Base-by-base conservation (phyloP, 2,888 invertebrate species). In the Smittia aterrima region DNA sequence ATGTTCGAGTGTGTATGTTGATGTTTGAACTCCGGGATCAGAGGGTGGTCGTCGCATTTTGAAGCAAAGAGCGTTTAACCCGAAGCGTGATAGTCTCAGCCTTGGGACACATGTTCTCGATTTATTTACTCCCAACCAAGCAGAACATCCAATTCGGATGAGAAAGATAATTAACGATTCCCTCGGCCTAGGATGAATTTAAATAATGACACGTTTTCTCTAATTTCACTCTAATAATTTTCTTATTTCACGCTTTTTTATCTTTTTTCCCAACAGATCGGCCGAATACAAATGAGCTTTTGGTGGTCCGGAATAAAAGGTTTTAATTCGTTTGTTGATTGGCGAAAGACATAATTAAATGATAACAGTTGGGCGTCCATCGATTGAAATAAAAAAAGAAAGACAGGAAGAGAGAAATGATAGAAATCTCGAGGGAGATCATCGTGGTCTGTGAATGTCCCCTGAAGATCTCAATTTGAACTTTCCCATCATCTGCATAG, bases 231-330 rank as follows among this genome's bases (percentile, higher is more conserved):
- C 11, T 53, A 22, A 54, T 72, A 72, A 72, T 72, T 72, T n/a
- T 72, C 72, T 72, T 40, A 72, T 72, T 72, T 72, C 72, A 72
- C 72, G 72, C 72, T 27, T 62, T 62, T 72, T 72, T 58, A 72
- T 58, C 58, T 58, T 27, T 62, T 62, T 72, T 70, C 47, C 32
- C 32, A 41, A n/a, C 40, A 20, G 9, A 20, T 58, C 18, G n/a
- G 3, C n/a, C 6, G 58, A 58, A 22, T 20, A 53, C 20, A 70
- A 70, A 70, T 18, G 18, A 47, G 54, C 72, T 32, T 38, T 62
- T 38, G 72, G 72, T 72, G 72, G 72, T 72, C 72, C 72, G n/a
- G 7, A 62, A 72, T 71, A 58, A 71, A 22, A 24, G 24, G 1
- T 25, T 25, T 24, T 20, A 38, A 68, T 32, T 70, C 13, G 9